Base-by-base conservation (phyloP, 2,888 invertebrate genomes). In the Chydorus sphaericus region DNA sequence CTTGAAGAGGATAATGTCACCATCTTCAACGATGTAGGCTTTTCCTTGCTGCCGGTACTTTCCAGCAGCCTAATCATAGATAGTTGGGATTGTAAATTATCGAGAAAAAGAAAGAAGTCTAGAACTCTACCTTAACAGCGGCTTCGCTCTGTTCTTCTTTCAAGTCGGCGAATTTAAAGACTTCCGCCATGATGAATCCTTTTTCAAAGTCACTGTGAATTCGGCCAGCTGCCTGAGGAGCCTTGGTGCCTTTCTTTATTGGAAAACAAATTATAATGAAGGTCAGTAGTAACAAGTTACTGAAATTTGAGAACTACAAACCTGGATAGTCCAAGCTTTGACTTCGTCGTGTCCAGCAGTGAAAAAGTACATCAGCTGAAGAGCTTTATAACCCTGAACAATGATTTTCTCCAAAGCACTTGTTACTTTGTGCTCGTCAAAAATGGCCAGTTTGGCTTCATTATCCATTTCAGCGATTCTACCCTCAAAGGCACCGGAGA, bases 161-260 rank as follows among this genome's bases (percentile, higher is more conserved):
- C 70, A 98, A 94, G 70, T 99, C 98, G 61, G 83, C 84, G 68
- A 77, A 98, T 69, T 94, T 93, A 97, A 98, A 98, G 30, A 98
- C 92, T 73, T 98, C 97, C 16, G 97, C 97, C 97, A 98, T 98
- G 62, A 99, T 98, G 75, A 99, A 99, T 48, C 98, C 98, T 71
- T 96, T 97, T 71, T 99, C 98, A 71, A 99, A 98, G 72, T 99
- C 98, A 1, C 97, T 94, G 73, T 99, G 98, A 70, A 99, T 99
- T 66, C 84, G 81, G 1, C 98, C 98, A 14, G 97, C 98, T 10
- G 98, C 98, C 70, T 94, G 93, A 0, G 98, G 98, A 1, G 98
- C 98, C 70, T 96, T 97, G 0, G 94, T 89, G 57, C 91, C 92
- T 82, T 89, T 92, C 88, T 94, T 71, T 48, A 73, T 70, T 56